Percentiles rank a stretch among this genome's conserved stretches.
phyloP scores from a whole-genome alignment of 2,888 invertebrate genomes.

The Dusona sp. region DNA sequence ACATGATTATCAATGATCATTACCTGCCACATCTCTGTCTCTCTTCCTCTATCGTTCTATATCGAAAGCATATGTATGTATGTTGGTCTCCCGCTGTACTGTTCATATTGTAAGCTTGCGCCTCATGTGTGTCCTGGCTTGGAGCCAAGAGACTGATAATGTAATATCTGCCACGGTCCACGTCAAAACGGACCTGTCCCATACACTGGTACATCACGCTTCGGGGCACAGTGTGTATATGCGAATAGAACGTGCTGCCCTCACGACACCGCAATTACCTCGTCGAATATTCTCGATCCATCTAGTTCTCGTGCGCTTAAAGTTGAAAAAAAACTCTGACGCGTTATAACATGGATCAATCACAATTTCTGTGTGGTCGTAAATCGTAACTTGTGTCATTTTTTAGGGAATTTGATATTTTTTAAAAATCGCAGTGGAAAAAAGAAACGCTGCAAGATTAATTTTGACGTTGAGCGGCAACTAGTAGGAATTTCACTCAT shows the following conservation, averaged over 20 bases:
- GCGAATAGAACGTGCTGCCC: conserved; percentile 44
- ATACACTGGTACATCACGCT: conserved; percentile 42
- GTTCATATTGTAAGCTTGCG: conserved; percentile 22
- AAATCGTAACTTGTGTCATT: conserved; percentile 15
- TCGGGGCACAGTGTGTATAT: conserved; percentile 18
- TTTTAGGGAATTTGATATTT: neutral
- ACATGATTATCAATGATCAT: conserved; percentile 74
- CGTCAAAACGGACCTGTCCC: conserved; percentile 63
- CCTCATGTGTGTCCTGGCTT: conserved; percentile 43
- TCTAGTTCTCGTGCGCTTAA: neutral
- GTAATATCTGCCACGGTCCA: conserved; percentile 71
- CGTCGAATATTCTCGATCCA: conserved; percentile 38
- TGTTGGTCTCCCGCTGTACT: conserved; percentile 5
- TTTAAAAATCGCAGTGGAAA: neutral
- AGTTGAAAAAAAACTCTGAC: conserved; percentile 14
- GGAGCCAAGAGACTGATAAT: conserved; percentile 68
- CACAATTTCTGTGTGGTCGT: conserved; percentile 25
- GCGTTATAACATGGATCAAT: conserved; percentile 33
- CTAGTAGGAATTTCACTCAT: conserved; percentile 28
- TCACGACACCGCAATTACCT: conserved; percentile 48
- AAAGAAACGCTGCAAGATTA: conserved; percentile 1
- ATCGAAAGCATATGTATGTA: neutral
- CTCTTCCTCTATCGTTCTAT: conserved; percentile 10
- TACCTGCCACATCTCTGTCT: conserved; percentile 51
- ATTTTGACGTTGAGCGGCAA: conserved; percentile 23